These are phyloP conservation scores for Cyclopterus lumpus DNA, from an alignment of 2,797 vertebrate genomes.

Conservation along the genomic window DNA sequence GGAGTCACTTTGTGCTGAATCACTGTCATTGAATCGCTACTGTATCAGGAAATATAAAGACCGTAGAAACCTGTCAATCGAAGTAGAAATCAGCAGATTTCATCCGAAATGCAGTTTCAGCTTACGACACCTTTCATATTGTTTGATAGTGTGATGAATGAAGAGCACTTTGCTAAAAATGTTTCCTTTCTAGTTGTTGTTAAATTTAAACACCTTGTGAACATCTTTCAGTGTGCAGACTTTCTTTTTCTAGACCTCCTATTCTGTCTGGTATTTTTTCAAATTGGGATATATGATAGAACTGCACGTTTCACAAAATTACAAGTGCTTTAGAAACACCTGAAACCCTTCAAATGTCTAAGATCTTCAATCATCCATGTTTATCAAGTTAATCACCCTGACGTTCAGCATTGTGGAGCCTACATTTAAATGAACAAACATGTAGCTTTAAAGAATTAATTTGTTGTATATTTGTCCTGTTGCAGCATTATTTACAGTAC, in stretches of 20 bases:
- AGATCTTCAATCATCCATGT: background rate
- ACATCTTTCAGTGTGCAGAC: constrained; percentile 9
- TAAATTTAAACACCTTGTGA: constrained; percentile 25
- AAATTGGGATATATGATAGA: background rate
- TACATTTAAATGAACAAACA: background rate
- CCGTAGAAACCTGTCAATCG: constrained; percentile 1
- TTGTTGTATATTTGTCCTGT: background rate
- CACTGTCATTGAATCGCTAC: constrained; percentile 45
- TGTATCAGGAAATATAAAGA: constrained; percentile 38
- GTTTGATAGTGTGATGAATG: constrained; percentile 21
- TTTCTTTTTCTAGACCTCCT: background rate
- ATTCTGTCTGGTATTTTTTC: background rate
- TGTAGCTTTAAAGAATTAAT: background rate
- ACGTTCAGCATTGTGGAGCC: background rate
- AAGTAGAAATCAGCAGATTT: constrained; percentile 31
- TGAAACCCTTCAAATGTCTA: background rate
- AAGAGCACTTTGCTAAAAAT: constrained; percentile 39
- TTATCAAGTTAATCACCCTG: background rate
- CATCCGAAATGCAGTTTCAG: constrained; percentile 33
- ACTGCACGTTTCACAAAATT: background rate
- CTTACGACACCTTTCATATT: constrained; percentile 8
- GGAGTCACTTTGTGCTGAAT: constrained; percentile 57
- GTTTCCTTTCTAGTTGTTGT: constrained; percentile 31
- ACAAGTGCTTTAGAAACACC: background rate
- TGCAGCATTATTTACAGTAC: background rate